Evolutionary conservation across 2,888 invertebrate genomes (phyloP), one percentile per base, ranked within the genome.

Genomic region (Netelia melanura): DNA sequence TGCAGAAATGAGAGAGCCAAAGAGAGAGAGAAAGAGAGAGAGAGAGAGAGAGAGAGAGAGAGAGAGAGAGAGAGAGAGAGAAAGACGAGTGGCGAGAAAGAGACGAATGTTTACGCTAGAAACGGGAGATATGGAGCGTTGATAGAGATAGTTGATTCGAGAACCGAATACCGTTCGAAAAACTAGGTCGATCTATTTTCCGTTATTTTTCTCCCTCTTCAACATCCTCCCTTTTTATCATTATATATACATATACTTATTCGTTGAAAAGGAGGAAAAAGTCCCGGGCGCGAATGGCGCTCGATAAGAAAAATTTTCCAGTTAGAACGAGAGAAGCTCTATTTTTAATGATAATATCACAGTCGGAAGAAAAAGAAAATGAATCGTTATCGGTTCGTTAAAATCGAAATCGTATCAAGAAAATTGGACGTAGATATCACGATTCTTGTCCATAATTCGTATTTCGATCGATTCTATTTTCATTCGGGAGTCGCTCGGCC

Each of bases 141-240:
- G 77, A 71, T 72, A 56, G 75, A 48, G 62, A 85, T 61, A 80
- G 76, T 82, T 67, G 76, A 83, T 80, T 83, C 79, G 65, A 65
- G 65, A 82, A 79, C 65, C 85, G 82, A 75, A 82, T 85, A 79
- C 79, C 79, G 79, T 82, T 82, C n/a, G 54, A 72, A 82, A 54
- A 85, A 82, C 75, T 85, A 75, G 85, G 79, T 85, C 78, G 65
- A 84, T 62, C 81, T 56, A 78, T 83, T 79, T 83, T 74, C 54
- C 30, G 10, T 6, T 68, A 44, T 56, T 72, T 65, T 25, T 74
- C 58, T 9, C 17, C 17, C 9, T 70, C 21, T 10, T 64, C 52
- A 23, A 62, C 62, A 56, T 68, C 17, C n/a, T 43, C 58, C 25
- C 44, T 68, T 62, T 62, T 21, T 48, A 52, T 65, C 56, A 72